Evolutionary conservation across 37 sponge, comb jelly and placozoan genomes (phyloP).

Genomic region (Spongilla lacustris): DNA sequence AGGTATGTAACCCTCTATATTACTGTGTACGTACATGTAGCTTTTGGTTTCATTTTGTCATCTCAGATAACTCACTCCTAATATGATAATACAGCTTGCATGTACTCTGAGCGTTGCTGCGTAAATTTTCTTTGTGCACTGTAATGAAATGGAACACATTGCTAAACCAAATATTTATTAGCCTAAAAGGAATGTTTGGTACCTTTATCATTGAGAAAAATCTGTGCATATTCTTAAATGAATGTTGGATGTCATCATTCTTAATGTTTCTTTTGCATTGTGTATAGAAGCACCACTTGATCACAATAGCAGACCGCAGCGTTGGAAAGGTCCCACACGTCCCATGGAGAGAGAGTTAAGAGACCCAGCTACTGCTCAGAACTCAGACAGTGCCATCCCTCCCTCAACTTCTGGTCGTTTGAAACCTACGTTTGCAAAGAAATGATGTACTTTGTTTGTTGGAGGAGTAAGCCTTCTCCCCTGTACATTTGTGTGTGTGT

Average conservation of each 20-base stretch:
- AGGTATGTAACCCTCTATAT: not conserved
- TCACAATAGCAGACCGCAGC: not conserved
- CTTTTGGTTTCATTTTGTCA: not conserved
- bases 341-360: slow-evolving; percentile 38
- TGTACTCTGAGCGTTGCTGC: no score
- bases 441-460: slow-evolving; percentile 23
- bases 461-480: not conserved
- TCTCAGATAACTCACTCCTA: no score
- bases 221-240: no score
- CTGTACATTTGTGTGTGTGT: not conserved
- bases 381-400: slow-evolving; percentile 32
- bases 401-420: slow-evolving; percentile 44
- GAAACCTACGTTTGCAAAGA: slow-evolving; percentile 41
- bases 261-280: not conserved
- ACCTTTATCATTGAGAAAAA: no score
- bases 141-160: no score
- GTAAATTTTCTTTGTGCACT: no score
- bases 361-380: slow-evolving; percentile 73
- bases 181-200: no score
- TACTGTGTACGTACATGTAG: not conserved
- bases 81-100: no score
- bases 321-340: slow-evolving; percentile 5
- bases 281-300: not conserved
- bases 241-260: not conserved
- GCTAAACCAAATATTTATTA: no score